Percentiles rank a stretch among this genome's conserved stretches.
Conservation (phyloP, 2,113 vertebrate genomes). For the Pachycephala philippinensis region DNA sequence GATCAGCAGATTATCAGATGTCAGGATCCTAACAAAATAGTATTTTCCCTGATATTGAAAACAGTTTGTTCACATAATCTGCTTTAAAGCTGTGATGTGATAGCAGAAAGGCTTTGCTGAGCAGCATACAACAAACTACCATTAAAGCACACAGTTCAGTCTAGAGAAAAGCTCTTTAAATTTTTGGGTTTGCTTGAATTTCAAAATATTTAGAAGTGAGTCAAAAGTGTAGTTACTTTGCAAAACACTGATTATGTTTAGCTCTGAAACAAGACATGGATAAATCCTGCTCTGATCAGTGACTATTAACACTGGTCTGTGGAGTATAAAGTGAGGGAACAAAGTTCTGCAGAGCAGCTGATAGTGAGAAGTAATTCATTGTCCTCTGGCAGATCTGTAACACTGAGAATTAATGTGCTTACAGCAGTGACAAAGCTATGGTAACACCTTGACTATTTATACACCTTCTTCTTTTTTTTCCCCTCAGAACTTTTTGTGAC, state of each 20-base stretch:
- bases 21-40: not conserved
- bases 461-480: not conserved
- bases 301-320: not conserved
- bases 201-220: not conserved
- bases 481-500: not conserved
- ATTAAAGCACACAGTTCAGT: not conserved
- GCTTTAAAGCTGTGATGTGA: not conserved
- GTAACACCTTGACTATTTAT: not conserved
- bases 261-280: not conserved
- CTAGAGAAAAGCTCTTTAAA: not conserved
- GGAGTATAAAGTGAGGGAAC: not conserved
- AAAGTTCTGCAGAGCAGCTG: not conserved
- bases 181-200: not conserved
- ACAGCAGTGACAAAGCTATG: not conserved
- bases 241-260: not conserved
- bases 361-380: not conserved
- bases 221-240: not conserved
- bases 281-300: not conserved
- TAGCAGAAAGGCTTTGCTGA: not conserved
- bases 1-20: not conserved
- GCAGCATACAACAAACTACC: not conserved
- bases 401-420: not conserved
- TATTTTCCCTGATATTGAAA: not conserved
- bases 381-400: not conserved
- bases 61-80: not conserved